Conservation (phyloP, 1,140 invertebrate species). For the Popillia japonica region DNA sequence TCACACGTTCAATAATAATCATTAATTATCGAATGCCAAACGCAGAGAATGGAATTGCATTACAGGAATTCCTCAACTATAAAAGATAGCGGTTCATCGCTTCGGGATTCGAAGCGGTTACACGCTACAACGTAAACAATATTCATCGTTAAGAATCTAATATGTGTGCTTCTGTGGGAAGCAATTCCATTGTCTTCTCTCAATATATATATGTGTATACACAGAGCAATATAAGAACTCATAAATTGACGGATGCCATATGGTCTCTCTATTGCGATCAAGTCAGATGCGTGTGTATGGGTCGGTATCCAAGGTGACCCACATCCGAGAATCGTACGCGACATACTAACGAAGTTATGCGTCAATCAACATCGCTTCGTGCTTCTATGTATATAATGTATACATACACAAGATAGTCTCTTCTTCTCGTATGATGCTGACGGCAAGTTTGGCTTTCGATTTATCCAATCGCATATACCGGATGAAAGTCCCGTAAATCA, state of each 20-base stretch:
- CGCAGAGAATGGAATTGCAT: background rate
- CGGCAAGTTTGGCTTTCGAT: background rate
- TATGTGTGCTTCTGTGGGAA: background rate
- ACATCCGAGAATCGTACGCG: background rate
- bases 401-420: background rate
- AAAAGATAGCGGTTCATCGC: background rate
- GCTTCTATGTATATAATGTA: background rate
- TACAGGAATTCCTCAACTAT: background rate
- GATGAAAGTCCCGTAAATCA: slow-evolving; percentile 6
- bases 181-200: background rate
- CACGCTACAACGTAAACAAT: background rate
- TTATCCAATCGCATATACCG: background rate
- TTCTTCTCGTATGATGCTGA: background rate
- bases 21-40: background rate
- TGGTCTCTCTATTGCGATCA: background rate
- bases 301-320: background rate
- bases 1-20: background rate
- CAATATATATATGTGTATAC: background rate
- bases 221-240: background rate
- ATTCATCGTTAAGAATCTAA: background rate
- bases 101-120: background rate
- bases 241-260: background rate
- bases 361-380: slow-evolving; percentile 1
- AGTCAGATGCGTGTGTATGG: background rate
- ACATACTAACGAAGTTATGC: slow-evolving; percentile 14